Percentiles rank a stretch among this genome's conserved stretches.
These are phyloP conservation scores for Gila orcuttii DNA, from an alignment of 2,113 vertebrate species.

Conservation along the genomic window DNA sequence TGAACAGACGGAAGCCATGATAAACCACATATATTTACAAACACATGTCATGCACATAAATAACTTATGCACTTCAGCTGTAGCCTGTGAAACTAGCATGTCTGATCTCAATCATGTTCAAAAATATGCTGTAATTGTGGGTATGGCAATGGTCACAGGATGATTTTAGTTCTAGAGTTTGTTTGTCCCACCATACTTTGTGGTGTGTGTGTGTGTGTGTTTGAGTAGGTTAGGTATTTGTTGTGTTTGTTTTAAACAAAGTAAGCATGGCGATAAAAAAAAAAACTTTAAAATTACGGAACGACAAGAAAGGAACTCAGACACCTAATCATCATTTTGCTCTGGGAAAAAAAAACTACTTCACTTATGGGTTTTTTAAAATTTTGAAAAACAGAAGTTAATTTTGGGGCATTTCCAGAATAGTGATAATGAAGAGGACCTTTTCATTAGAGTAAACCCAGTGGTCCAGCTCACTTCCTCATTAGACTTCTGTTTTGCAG, in stretches of 20 bases:
- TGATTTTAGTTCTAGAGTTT: not conserved
- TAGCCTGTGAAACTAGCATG: not conserved
- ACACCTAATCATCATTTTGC: not conserved
- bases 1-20: not conserved
- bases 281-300: not conserved
- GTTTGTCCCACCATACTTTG: no score
- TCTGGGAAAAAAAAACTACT: not conserved
- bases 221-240: not conserved
- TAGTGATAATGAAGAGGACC: not conserved
- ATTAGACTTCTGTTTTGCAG: slow-evolving; percentile 35
- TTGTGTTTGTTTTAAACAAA: not conserved
- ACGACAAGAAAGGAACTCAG: not conserved
- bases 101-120: not conserved
- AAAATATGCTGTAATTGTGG: not conserved
- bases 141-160: not conserved
- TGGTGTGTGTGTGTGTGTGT: not conserved
- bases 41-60: not conserved
- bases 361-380: not conserved
- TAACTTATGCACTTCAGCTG: not conserved
- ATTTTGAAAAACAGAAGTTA: slow-evolving; percentile 14
- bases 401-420: not conserved
- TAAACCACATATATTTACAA: not conserved
- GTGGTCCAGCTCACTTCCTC: slow-evolving; percentile 15
- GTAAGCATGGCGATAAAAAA: not conserved
- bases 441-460: not conserved